Evolutionary conservation across 2,888 invertebrate genomes (phyloP).

Genomic region (Ormyrus nitidulus): DNA sequence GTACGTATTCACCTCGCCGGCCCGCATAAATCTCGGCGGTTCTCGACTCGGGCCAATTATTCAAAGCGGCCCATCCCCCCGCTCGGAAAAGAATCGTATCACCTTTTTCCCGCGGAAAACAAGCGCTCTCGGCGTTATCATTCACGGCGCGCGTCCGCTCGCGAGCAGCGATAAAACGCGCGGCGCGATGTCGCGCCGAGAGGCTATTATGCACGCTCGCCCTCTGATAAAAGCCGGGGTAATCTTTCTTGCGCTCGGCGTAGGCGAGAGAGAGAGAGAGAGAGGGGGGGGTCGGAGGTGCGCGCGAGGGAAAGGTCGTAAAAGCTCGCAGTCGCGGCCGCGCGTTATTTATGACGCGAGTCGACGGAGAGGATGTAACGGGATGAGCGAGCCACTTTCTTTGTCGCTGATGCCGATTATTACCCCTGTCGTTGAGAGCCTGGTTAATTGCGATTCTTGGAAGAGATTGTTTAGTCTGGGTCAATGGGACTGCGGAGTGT

Average conservation of each 20-base stretch:
- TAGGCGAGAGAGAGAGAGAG: not conserved
- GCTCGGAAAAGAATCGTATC: too few relatives aligned
- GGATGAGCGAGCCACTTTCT: not conserved
- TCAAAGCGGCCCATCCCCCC: too few relatives aligned
- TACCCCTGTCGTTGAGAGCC: slow-evolving; percentile 7
- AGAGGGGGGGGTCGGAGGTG: slow-evolving; percentile 15
- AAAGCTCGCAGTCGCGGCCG: slow-evolving; percentile 9
- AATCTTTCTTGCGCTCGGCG: too few relatives aligned
- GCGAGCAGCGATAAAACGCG: not conserved
- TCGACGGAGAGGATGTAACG: not conserved
- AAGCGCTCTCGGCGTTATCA: too few relatives aligned
- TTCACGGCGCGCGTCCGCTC: not conserved
- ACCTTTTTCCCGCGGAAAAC: too few relatives aligned
- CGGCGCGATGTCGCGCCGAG: not conserved
- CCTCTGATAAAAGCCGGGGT: not conserved
- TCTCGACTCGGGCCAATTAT: too few relatives aligned
- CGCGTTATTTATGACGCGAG: not conserved
- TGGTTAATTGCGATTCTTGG: not conserved
- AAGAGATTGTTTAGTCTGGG: too few relatives aligned
- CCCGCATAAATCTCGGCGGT: too few relatives aligned
- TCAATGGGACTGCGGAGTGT: too few relatives aligned
- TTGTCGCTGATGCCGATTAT: slow-evolving; percentile 2
- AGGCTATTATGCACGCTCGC: slow-evolving; percentile 27
- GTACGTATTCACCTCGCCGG: too few relatives aligned
- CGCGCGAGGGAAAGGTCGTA: slow-evolving; percentile 15